phyloP scores from a whole-genome alignment of 2,888 invertebrate species.

The Eugnorisma glareosa region DNA sequence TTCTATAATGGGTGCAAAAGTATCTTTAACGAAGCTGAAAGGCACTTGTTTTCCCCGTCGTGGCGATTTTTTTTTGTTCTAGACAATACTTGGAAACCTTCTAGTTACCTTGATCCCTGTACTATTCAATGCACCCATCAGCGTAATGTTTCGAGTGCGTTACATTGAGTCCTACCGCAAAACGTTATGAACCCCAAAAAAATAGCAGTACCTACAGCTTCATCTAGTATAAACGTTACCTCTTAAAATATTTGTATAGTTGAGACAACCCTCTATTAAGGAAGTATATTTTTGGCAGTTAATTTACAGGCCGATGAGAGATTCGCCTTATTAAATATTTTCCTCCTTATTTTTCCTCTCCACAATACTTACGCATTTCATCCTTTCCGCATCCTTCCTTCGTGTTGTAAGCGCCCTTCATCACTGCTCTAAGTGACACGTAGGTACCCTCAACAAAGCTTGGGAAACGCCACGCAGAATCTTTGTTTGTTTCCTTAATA shows the following conservation, averaged over 20 bases:
- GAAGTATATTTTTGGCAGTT: background rate
- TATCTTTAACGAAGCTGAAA: too few relatives aligned
- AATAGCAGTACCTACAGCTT: too few relatives aligned
- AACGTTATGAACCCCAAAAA: too few relatives aligned
- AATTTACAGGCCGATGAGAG: background rate
- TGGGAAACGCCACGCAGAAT: slow-evolving; percentile 4
- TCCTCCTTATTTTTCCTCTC: background rate
- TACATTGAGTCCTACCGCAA: too few relatives aligned
- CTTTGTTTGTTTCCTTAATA: background rate
- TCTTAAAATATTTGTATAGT: background rate
- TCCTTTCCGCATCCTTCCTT: background rate
- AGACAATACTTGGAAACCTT: too few relatives aligned
- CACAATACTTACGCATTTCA: background rate
- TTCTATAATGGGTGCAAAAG: too few relatives aligned
- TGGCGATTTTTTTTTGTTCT: too few relatives aligned
- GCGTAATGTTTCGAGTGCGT: too few relatives aligned
- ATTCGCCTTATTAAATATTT: background rate
- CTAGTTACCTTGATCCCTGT: too few relatives aligned
- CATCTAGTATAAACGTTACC: background rate
- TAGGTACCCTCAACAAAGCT: background rate
- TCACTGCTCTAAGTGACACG: slow-evolving; percentile 29
- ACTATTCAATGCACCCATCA: too few relatives aligned
- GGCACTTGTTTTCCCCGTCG: too few relatives aligned
- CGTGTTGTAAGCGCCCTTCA: slow-evolving; percentile 14
- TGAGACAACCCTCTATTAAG: background rate